Evolutionary conservation across 1,140 invertebrate genomes (phyloP).

Genomic region (Papilio polyxenes): DNA sequence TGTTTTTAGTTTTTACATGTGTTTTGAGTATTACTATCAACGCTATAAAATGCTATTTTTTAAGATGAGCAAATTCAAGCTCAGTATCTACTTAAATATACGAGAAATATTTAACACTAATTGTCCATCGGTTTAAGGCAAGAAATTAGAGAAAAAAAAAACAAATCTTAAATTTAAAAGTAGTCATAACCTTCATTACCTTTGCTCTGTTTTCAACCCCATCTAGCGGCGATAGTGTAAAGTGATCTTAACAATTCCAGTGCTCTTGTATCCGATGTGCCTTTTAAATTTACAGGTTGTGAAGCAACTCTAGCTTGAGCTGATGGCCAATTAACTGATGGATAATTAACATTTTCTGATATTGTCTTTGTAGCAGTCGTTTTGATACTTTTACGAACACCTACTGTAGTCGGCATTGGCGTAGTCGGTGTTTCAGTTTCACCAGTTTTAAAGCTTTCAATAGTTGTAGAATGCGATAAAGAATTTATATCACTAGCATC

Average conservation of each 20-base stretch:
- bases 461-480: constrained; percentile 62
- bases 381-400: constrained; percentile 51
- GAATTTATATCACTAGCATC: constrained; percentile 67
- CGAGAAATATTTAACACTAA: not conserved
- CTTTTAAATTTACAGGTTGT: constrained; percentile 70
- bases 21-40: constrained; percentile 1
- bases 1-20: not conserved
- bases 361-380: constrained; percentile 56
- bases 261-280: constrained; percentile 86
- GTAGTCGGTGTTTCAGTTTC: constrained; percentile 59
- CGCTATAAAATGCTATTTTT: constrained; percentile 29
- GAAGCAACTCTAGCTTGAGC: constrained; percentile 77
- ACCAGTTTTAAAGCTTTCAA: constrained; percentile 58
- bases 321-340: constrained; percentile 53
- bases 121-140: constrained; percentile 10
- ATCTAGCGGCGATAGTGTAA: constrained; percentile 90
- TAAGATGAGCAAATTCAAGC: constrained; percentile 23
- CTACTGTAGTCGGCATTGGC: constrained; percentile 58
- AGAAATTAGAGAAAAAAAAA: not conserved
- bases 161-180: not conserved
- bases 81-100: constrained; percentile 5
- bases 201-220: constrained; percentile 76
- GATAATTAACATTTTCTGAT: constrained; percentile 53
- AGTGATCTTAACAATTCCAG: constrained; percentile 90
- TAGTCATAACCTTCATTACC: not conserved